These are phyloP conservation scores for Rhinogobius similis DNA, from an alignment of 2,113 vertebrate species.

Conservation along the genomic window DNA sequence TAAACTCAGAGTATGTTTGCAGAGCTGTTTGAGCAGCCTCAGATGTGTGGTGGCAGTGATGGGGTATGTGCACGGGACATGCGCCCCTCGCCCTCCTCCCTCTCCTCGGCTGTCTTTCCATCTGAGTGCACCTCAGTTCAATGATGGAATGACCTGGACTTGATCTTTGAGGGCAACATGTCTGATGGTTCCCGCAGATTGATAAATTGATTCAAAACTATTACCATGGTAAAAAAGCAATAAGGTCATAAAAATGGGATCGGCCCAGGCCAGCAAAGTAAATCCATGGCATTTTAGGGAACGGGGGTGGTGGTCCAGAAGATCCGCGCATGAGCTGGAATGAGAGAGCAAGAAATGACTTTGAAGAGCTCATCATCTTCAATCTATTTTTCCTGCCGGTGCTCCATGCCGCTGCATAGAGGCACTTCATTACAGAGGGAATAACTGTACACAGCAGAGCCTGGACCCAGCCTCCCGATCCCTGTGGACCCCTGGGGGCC, in stretches of 20 bases:
- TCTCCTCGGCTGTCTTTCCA: conserved; percentile 70
- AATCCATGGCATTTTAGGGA: conserved; percentile 94
- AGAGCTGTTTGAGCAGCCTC: conserved; percentile 88
- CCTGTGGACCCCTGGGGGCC: conserved; percentile 84
- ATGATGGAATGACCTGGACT: conserved; percentile 99
- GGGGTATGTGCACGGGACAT: conserved; percentile 32
- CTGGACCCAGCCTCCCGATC: conserved; percentile 78
- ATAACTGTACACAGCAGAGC: conserved; percentile 95
- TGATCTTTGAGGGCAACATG: conserved; percentile 98
- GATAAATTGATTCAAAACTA: conserved; percentile 99
- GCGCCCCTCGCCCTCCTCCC: conserved; percentile 63
- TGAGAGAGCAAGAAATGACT: conserved; percentile 99
- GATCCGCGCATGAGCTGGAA: conserved; percentile 92
- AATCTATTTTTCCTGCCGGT: conserved; percentile 98
- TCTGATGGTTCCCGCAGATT: conserved; percentile 96
- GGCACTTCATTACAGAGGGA: conserved; percentile 99
- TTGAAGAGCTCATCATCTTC: conserved; percentile 99
- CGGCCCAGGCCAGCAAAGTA: conserved; percentile 89
- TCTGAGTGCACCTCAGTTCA: conserved; percentile 90
- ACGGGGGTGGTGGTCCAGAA: conserved; percentile 79
- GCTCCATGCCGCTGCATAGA: conserved; percentile 99
- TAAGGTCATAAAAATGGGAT: conserved; percentile 99
- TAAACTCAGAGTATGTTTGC: conserved; percentile 90
- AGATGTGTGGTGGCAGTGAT: conserved; percentile 57
- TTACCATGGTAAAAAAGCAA: conserved; percentile 99